Evolutionary conservation across 2,113 vertebrate species (phyloP), one percentile per base, ranked within the genome.

Genomic region (Calcarius ornatus): DNA sequence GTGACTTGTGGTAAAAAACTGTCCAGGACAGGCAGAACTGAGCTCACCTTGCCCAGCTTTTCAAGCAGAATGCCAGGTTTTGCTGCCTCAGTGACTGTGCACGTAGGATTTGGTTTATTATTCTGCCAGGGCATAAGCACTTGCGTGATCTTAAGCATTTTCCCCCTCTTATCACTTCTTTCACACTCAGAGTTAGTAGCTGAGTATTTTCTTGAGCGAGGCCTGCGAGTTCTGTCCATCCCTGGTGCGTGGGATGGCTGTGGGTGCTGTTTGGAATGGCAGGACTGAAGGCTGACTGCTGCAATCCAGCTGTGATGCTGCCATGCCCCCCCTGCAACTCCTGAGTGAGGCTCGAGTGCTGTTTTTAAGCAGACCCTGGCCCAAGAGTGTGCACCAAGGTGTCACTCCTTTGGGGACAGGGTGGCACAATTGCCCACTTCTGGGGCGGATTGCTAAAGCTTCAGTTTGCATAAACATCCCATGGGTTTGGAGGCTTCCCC

Each of bases 401-500:
- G 16, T 56, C 90, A 30, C 43, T 81, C 11, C 0, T 88, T 51
- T 63, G 68, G 66, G 81, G 73, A 63, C 14, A 47, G 75, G 56
- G 53, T 50, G 35, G 54, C 79, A 85, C 64, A 38, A 1, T 4
- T 90, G 57, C 42, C 81, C 47, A 1, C 30, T 60, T 3, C 28
- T 3, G 48, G 48, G 59, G 65, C 61, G 75, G 56, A 88, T 48
- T 78, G 85, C 82, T 92, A 88, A 89, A 94, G 81, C 65, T 95
- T 92, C 83, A 27, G 51, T 66, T 94, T 92, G 94, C 85, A 80
- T 83, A 93, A 93, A 75, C 76, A 53, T 81, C 92, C 71, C 12
- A 0, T 9, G 25, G 61, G 40, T 81, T 73, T 88, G 92, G 76
- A 66, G 76, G 63, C 75, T 81, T 75, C 64, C 28, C 90, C 82